Base-by-base conservation (phyloP, 2,797 vertebrate species). In the Microhierax caerulescens region DNA sequence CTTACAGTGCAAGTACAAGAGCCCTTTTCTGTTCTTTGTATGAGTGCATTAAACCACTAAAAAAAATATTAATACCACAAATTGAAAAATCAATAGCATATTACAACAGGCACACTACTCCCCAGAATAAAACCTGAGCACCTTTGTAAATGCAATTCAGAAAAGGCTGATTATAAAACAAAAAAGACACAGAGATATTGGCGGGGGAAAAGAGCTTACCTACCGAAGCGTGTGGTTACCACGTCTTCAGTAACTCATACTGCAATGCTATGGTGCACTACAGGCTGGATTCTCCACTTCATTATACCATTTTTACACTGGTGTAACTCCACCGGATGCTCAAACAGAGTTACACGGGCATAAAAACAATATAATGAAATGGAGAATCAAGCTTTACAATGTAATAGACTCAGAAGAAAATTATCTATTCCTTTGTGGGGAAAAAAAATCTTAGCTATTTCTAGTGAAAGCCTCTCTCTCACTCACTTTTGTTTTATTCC, bases 331-430 rank as follows among this genome's bases (percentile, higher is more conserved):
- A 80, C 45, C 89, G 90, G 92, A 92, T 91, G 70, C 93, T 95
- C 88, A 95, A 96, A 83, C 11, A 91, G 92, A 93, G 75, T 83
- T 95, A 95, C 68, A 81, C 1, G 5, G 53, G 78, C 90, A 96
- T 96, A 95, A 96, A 95, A 96, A 24, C 90, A 92, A 86, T 69
- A 93, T 84, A 95, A 97, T 94, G 94, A 95, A 96, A 94, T 69
- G 88, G 73, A 69, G 91, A 92, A 93, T 93, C 37, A 92, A 92
- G 72, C 57, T 74, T 93, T 89, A 80, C 61, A 93, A 83, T 3
- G 10, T 61, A 94, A 95, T 61, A 95, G 85, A 82, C 83, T 77
- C 36, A 39, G 61, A 91, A 87, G 75, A 91, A 92, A 95, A 96
- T 75, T 4, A 92, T 89, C 78, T 87, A 65, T 93, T 96, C 50